Conservation (phyloP, 2,797 vertebrate species). For the Chaetodon trifasciatus region DNA sequence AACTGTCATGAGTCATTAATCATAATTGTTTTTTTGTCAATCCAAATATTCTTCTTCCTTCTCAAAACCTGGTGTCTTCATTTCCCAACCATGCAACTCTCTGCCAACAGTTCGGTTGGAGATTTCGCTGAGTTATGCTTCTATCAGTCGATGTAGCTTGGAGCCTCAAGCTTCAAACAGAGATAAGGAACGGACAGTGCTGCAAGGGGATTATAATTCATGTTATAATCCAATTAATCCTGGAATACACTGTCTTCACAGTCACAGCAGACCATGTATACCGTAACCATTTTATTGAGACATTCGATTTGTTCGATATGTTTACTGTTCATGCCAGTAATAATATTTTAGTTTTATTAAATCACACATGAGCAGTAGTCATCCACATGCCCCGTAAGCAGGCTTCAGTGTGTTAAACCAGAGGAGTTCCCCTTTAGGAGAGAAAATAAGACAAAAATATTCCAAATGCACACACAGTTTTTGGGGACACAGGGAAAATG, state of each 20-base stretch:
- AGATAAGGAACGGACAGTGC: not conserved
- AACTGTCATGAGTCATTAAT: not conserved
- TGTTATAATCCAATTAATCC: slow-evolving; percentile 1
- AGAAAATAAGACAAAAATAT: not conserved
- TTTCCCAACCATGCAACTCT: not conserved
- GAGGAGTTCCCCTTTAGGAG: no score
- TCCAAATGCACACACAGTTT: not conserved
- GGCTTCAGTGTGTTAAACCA: not conserved
- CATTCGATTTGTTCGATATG: no score
- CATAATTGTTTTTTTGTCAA: not conserved
- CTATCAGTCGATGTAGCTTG: not conserved
- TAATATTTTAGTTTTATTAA: not conserved
- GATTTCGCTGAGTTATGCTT: not conserved
- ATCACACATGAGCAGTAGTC: not conserved
- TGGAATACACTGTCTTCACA: not conserved
- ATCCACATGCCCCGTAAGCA: not conserved
- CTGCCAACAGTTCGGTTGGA: not conserved
- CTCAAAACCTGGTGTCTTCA: not conserved
- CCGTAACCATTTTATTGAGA: no score
- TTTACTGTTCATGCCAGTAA: not conserved
- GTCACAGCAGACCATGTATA: not conserved
- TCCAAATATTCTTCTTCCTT: not conserved
- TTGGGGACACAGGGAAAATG: not conserved
- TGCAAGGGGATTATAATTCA: slow-evolving; percentile 3
- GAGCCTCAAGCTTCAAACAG: not conserved